Conservation (phyloP, 2,113 vertebrate species). For the Sinocyclocheilus rhinocerous region DNA sequence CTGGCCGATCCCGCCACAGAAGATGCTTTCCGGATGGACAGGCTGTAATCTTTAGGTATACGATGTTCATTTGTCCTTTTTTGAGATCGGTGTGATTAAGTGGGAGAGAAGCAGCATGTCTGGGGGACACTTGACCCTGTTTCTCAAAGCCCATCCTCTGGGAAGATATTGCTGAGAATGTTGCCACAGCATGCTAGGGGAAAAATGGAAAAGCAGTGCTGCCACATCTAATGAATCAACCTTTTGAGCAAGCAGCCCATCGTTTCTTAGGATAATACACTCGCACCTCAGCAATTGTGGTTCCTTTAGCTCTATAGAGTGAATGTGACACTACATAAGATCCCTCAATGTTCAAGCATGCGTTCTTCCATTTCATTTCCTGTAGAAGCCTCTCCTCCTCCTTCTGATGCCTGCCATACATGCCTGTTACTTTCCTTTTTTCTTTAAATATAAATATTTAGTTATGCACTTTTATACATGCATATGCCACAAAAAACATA, state of each 20-base stretch:
- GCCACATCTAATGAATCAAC: neutral
- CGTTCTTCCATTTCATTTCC: constrained; percentile 36
- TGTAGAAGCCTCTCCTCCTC: neutral
- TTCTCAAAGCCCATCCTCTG: constrained; percentile 1
- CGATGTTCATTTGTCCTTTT: neutral
- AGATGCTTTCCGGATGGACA: constrained; percentile 98
- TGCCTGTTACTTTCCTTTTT: constrained; percentile 15
- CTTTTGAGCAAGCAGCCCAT: constrained; percentile 14
- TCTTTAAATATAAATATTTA: constrained; percentile 16
- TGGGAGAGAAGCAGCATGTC: constrained; percentile 2
- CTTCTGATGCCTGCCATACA: neutral
- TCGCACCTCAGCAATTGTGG: constrained; percentile 21
- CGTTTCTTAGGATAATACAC: neutral
- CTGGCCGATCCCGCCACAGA: constrained; percentile 94
- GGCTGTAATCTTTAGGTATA: constrained; percentile 79
- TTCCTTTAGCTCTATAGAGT: constrained; percentile 17
- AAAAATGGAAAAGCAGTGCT: constrained; percentile 1
- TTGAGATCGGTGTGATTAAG: constrained; percentile 6
- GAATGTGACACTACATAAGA: constrained; percentile 16
- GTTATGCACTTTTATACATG: constrained; percentile 45
- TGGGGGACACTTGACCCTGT: neutral
- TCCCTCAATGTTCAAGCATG: constrained; percentile 8
- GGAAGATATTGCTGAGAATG: constrained; percentile 16
- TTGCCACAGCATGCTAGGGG: neutral
- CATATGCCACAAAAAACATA: constrained; percentile 33